Base-by-base conservation (phyloP, 2,797 vertebrate genomes). In the Thamnophis elegans region DNA sequence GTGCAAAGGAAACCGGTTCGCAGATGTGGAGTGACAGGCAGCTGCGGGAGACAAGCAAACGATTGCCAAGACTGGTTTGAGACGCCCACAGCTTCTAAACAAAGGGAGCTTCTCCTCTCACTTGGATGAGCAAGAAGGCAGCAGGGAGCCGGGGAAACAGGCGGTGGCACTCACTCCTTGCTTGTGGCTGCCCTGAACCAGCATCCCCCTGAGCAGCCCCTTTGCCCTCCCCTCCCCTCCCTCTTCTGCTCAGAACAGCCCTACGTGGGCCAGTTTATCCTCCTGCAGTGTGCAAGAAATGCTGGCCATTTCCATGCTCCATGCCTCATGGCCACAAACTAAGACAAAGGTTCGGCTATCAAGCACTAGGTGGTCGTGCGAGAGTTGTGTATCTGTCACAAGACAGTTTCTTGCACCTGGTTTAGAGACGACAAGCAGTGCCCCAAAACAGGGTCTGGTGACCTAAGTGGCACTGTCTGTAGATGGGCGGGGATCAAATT, bases 21-120 rank as follows among this genome's bases (percentile, higher is more conserved):
- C 96, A 97, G 97, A 94, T 97, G 96, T 20, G 65, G 92, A 93
- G 62, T 94, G 96, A 96, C 96, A 97, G 96, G 96, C 96, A 94
- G 73, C 96, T 96, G 95, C 95, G 88, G 96, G 96, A 97, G 96
- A 97, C 96, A 96, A 95, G 96, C 94, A 93, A 96, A 94, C 96
- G 90, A 90, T 96, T 95, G 93, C 95, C 96, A 93, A 87, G 55
- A 94, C 95, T n/a, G 0, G 93, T 95, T 96, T 92, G 7, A 78
- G 91, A 90, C 8, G 0, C 95, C 95, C 93, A 55, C 94, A 89
- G 95, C 90, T 82, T 95, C 88, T 94, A 68, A 47, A 95, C 95
- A 95, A 95, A 97, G 95, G 93, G 93, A 95, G 88, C 4, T 2
- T 0, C 68, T 28, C 0, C 0, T 56, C 87, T 91, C 90, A 26